Conservation (phyloP, 2,797 vertebrate genomes). For the Rhadinocentrus ornatus region DNA sequence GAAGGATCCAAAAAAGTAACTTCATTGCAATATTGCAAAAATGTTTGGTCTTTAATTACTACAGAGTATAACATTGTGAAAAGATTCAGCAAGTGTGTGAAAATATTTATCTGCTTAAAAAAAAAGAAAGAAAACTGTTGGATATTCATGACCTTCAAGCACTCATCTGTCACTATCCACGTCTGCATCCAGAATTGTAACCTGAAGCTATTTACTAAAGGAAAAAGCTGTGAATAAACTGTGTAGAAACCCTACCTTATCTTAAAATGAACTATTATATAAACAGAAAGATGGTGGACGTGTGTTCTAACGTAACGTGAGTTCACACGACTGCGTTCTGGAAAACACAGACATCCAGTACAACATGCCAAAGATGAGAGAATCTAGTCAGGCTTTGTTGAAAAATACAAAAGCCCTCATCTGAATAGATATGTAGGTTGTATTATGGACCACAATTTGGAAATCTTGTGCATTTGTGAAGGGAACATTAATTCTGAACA, state of each 20-base stretch:
- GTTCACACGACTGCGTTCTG: background rate
- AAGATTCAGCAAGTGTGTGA: background rate
- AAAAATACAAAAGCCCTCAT: background rate
- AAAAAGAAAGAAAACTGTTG: background rate
- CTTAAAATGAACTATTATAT: background rate
- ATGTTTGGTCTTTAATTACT: background rate
- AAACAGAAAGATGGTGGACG: background rate
- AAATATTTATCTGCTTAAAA: background rate
- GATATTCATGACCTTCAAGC: background rate
- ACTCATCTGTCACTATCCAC: background rate
- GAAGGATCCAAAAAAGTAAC: background rate
- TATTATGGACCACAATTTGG: background rate
- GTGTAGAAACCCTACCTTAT: background rate
- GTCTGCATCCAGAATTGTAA: background rate
- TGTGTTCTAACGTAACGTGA: background rate
- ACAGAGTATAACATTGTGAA: background rate
- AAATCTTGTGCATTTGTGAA: background rate
- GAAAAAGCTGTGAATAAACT: background rate
- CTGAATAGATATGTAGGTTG: background rate
- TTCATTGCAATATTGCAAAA: background rate
- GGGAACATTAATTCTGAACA: background rate
- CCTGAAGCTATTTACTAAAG: background rate
- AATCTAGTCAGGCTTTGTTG: too few relatives aligned
- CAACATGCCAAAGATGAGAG: background rate
- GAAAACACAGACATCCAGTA: background rate